These are phyloP conservation scores for Aporophyla lueneburgensis DNA, from an alignment of 2,888 invertebrate genomes.

Conservation along the genomic window DNA sequence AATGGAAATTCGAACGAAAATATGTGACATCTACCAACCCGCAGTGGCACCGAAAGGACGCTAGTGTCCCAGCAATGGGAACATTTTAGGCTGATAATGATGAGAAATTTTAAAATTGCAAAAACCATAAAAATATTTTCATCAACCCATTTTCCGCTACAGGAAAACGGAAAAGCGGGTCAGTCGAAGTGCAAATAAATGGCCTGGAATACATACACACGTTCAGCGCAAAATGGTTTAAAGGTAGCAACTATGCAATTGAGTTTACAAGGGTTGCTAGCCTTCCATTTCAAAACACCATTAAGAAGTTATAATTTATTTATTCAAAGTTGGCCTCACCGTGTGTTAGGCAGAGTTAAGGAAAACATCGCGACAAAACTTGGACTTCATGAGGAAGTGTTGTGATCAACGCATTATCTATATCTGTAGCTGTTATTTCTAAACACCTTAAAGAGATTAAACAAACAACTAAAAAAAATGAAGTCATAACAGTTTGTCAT, in stretches of 20 bases:
- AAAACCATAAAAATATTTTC: not conserved
- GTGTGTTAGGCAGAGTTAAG: not conserved
- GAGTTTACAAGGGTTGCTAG: constrained; percentile 55
- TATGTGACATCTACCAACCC: no score
- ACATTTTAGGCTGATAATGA: no score
- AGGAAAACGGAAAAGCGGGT: constrained; percentile 27
- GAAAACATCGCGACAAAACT: not conserved
- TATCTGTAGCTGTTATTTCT: not conserved
- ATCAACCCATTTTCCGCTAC: not conserved
- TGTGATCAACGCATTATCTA: not conserved
- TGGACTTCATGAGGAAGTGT: not conserved
- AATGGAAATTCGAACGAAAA: no score
- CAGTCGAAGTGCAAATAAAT: constrained; percentile 42
- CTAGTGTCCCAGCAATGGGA: no score
- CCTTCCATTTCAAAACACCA: not conserved
- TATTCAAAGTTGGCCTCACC: not conserved
- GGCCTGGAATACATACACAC: constrained; percentile 34
- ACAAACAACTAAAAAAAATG: no score
- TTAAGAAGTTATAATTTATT: not conserved
- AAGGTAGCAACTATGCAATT: constrained; percentile 58
- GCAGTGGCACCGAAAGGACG: no score
- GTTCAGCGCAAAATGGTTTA: constrained; percentile 47
- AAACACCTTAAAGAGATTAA: no score
- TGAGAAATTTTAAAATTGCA: not conserved
- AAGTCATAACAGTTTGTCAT: no score